Evolutionary conservation across 2,797 vertebrate genomes (phyloP), one percentile per base, ranked within the genome.

Genomic region (Urophycis tenuis): DNA sequence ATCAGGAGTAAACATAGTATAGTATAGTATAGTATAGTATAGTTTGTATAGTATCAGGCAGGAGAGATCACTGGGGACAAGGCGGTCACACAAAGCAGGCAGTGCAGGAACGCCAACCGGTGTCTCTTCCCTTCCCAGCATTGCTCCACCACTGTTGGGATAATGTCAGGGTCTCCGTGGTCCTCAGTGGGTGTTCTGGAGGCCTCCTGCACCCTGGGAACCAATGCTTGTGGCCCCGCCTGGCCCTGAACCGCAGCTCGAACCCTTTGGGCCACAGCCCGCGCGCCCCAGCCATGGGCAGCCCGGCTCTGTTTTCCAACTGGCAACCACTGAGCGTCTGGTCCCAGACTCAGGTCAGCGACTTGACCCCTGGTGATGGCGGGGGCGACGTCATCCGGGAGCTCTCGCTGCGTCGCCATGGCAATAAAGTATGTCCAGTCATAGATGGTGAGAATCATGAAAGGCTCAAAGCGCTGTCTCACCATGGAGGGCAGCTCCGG

Each of bases 331-430:
- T 11, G 53, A 64, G 53, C 53, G n/a, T 29, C n/a, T 29, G 81
- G 76, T 86, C 75, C 74, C 70, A 80, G 81, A 80, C 82, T n/a
- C 83, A 82, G 80, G 71, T 75, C 29, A 22, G 76, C 2, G 29
- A 30, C 36, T 71, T 81, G 14, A 71, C 41, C 75, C 39, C 29
- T 25, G 36, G 53, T 64, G 19, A 45, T 80, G 78, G 41, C 83
- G 82, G 84, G 87, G 88, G 88, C 86, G 90, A 90, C 91, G 84
- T 88, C 83, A 81, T 79, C 78, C 39, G 80, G 80, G 84, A 79
- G 82, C 77, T 87, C 87, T 86, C 82, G 60, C 74, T 5, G 30
- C 53, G 79, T 87, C 53, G 71, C 76, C 81, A 76, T 81, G 78
- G 80, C 73, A 81, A 77, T 87, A 75, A 87, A 90, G 76, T 81